Evolutionary conservation across 2,888 invertebrate species (phyloP).

Genomic region (Luperina nickerlii): DNA sequence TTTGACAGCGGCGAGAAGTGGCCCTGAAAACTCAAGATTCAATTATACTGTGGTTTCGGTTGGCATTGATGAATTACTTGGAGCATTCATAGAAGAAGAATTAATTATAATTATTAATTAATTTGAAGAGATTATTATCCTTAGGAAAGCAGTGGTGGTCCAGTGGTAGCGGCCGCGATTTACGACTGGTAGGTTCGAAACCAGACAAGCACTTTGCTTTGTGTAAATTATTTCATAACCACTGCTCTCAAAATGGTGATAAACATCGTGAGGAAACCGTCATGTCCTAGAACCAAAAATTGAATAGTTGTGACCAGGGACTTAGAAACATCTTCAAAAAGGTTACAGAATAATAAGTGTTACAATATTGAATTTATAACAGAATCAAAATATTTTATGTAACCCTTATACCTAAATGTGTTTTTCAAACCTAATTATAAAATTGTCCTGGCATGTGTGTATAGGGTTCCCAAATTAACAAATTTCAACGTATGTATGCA

Average conservation of each 20-base stretch:
- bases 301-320: neutral
- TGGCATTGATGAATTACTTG: conserved; percentile 51
- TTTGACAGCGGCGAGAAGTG: conserved; percentile 22
- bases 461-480: too few relatives aligned
- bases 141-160: neutral
- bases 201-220: neutral
- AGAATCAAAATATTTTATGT: too few relatives aligned
- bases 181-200: neutral
- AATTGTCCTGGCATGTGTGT: too few relatives aligned
- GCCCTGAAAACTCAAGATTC: conserved; percentile 32
- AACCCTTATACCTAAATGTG: too few relatives aligned
- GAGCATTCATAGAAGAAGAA: conserved; percentile 6
- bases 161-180: too few relatives aligned
- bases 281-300: neutral
- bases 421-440: too few relatives aligned
- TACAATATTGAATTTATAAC: too few relatives aligned
- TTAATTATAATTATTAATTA: neutral
- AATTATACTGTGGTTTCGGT: conserved; percentile 38
- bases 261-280: neutral
- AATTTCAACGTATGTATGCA: too few relatives aligned
- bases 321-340: too few relatives aligned
- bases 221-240: neutral
- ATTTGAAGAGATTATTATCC: conserved; percentile 32
- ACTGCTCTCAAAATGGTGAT: neutral
- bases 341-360: too few relatives aligned